Base-by-base conservation (phyloP, 64 coral and sea anemone species). In the Porites australiensis region DNA sequence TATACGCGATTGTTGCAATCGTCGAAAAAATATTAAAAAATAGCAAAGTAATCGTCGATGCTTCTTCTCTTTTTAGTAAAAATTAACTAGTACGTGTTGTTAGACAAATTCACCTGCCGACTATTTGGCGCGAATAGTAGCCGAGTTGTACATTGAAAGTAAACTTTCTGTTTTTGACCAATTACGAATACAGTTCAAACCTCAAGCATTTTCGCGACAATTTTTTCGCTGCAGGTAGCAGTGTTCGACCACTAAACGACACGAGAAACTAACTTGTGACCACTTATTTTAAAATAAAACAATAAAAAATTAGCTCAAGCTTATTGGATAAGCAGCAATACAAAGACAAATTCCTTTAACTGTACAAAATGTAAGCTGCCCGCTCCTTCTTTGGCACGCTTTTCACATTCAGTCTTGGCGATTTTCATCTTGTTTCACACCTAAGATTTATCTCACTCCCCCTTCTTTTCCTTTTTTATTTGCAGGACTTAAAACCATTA, bases 141-240 rank as follows among this genome's bases (percentile, higher is more conserved):
- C 15, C 4, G 27, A 1, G 14, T 48, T 14, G 58, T 64, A 12
- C 9, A 8, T 46, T 64, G 13, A 47, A 19, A 47, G 58, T 65
- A 64, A 82, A 64, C 43, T 37, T 65, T 19, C 23, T 64, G 20
- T 64, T 61, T 16, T 47, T 82, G 37, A 18, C 58, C 79, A 82
- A 64, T 82, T 82, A 44, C 58, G 10, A 64, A 19, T 19, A 64
- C 64, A 45, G 65, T 82, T 64, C 19, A 66, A 61, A 82, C 37
- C 79, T 44, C 79, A 82, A 64, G 16, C 5, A 47, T 47, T 11
- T 48, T 49, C 7, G 58, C 58, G 12, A 8, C 58, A 82, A 82
- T 82, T 65, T 63, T 82, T 9, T 82, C 79, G 8, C 59, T 49
- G 58, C 60, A n/a, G 79, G 58, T 37, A 82, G 8, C 43, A 13